Conservation (phyloP, 2,113 vertebrate species). For the Neomonachus schauinslandi region DNA sequence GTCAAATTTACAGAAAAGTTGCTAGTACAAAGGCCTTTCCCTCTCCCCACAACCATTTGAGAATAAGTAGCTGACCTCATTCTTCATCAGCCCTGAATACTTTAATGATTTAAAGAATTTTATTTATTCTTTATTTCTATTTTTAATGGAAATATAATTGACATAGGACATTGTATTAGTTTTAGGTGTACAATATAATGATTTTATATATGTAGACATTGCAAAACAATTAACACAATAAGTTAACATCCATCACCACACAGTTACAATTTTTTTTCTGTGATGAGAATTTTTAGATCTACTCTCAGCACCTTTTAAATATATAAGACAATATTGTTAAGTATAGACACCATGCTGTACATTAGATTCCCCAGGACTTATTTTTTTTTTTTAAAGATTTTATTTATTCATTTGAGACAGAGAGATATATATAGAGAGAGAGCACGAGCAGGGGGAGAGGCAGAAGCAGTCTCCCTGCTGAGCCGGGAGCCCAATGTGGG, state of each 20-base stretch:
- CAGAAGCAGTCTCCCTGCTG: no score
- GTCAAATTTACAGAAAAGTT: constrained; percentile 16
- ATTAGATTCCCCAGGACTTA: not conserved
- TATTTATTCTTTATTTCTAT: not conserved
- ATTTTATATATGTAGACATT: not conserved
- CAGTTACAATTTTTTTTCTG: not conserved
- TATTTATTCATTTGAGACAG: no score
- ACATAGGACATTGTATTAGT: not conserved
- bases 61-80: not conserved
- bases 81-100: not conserved
- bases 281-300: not conserved
- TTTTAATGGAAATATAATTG: not conserved
- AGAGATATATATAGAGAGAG: no score
- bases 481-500: no score
- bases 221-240: not conserved
- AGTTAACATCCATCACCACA: not conserved
- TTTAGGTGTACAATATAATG: not conserved
- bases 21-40: not conserved
- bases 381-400: no score
- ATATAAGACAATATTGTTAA: not conserved
- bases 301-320: not conserved
- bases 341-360: not conserved
- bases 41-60: not conserved
- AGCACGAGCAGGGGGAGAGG: no score
- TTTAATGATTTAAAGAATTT: not conserved